Evolutionary conservation across 2,888 invertebrate species (phyloP).

Genomic region (Rhimphoctona megacephalus): DNA sequence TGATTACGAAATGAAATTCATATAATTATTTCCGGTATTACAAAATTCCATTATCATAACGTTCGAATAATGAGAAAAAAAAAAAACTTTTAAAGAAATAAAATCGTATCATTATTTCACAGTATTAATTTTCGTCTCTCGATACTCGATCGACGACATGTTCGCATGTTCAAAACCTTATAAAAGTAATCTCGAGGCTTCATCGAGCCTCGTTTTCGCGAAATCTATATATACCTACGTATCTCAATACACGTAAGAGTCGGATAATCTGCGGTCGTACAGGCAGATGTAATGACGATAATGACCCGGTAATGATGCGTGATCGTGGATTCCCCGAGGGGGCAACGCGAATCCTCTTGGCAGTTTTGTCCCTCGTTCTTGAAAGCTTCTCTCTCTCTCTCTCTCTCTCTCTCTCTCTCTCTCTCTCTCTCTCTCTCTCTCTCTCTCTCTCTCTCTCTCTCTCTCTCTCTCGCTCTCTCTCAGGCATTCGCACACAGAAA

Average conservation of each 20-base stretch:
- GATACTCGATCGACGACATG: slow-evolving; percentile 15
- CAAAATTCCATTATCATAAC: background rate
- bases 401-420: background rate
- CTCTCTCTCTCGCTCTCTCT: background rate
- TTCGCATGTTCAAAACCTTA: background rate
- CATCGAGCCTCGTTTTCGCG: slow-evolving; percentile 41
- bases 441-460: background rate
- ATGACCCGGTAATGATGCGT: slow-evolving; percentile 63
- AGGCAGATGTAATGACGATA: slow-evolving; percentile 64
- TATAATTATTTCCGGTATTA: slow-evolving; percentile 3
- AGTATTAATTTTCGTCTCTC: slow-evolving; percentile 1
- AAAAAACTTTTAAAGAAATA: background rate
- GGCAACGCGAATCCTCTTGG: slow-evolving; percentile 31
- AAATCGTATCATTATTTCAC: background rate
- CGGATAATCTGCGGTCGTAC: slow-evolving; percentile 55
- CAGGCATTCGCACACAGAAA: background rate
- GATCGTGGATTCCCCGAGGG: slow-evolving; percentile 49
- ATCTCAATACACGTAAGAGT: slow-evolving; percentile 16
- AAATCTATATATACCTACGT: slow-evolving; percentile 21
- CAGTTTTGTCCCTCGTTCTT: slow-evolving; percentile 34
- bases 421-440: background rate
- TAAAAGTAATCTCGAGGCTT: slow-evolving; percentile 1
- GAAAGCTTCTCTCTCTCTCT: background rate
- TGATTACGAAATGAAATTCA: background rate
- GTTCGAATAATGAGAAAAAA: background rate